Conservation (phyloP, 2,113 vertebrate genomes). For the Pedetes capensis region DNA sequence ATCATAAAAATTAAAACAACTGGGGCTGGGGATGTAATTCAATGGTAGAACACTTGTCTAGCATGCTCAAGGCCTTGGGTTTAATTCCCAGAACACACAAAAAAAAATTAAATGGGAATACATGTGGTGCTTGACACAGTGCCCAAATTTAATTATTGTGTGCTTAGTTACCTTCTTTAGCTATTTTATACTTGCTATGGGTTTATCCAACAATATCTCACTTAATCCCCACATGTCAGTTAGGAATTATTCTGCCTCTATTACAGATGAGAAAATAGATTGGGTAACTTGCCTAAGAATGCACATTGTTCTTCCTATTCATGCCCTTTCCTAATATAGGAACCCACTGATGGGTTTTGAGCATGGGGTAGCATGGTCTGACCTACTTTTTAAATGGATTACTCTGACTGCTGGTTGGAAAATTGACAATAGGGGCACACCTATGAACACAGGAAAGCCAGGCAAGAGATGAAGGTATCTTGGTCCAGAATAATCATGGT, state of each 20-base stretch:
- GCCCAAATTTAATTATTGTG: not conserved
- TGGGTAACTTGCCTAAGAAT: not conserved
- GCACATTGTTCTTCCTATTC: not conserved
- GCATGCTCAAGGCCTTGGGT: not conserved
- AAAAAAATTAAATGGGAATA: not conserved
- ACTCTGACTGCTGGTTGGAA: not conserved
- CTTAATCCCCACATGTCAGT: not conserved
- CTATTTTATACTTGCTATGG: not conserved
- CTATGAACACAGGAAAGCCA: too few species aligned
- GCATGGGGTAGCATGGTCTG: not conserved
- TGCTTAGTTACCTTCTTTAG: not conserved
- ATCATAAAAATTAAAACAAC: constrained; percentile 4
- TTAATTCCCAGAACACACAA: not conserved
- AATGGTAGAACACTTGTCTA: not conserved
- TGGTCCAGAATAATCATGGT: not conserved
- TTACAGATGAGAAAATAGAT: constrained; percentile 22
- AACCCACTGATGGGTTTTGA: not conserved
- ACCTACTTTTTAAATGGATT: not conserved
- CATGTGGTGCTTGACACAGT: not conserved
- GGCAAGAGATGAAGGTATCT: not conserved
- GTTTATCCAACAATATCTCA: constrained; percentile 23
- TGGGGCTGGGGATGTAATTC: not conserved
- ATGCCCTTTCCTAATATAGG: not conserved
- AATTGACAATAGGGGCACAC: not conserved
- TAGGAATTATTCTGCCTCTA: not conserved